Percentiles rank a stretch among this genome's conserved stretches.
These are phyloP conservation scores for Diaphora mendica DNA, from an alignment of 2,888 invertebrate species.

Conservation along the genomic window DNA sequence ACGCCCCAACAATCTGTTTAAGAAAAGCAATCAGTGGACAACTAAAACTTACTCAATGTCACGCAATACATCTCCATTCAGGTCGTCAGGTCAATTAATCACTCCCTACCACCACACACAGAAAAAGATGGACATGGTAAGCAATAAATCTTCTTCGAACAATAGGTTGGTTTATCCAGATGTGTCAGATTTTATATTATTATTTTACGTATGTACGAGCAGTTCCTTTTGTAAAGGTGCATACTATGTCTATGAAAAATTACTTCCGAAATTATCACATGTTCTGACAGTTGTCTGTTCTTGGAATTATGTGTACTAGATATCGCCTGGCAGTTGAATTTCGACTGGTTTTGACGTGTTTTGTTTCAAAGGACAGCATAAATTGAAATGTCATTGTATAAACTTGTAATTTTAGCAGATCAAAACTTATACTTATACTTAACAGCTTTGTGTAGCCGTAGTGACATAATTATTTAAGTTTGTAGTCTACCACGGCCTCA, in stretches of 20 bases:
- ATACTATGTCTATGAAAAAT: neutral
- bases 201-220: constrained; percentile 17
- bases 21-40: constrained; percentile 28
- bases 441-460: too few species aligned
- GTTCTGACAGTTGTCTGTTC: neutral
- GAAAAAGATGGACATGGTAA: constrained; percentile 27
- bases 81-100: constrained; percentile 44
- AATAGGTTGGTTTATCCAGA: constrained; percentile 37
- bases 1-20: constrained; percentile 21
- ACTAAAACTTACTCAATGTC: constrained; percentile 32
- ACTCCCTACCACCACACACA: constrained; percentile 24
- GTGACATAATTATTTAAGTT: too few species aligned
- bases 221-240: constrained; percentile 16
- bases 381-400: too few species aligned
- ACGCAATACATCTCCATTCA: constrained; percentile 21
- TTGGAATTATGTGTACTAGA: neutral
- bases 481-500: too few species aligned
- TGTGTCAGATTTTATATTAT: constrained; percentile 17
- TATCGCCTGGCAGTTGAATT: too few species aligned
- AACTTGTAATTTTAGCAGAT: too few species aligned
- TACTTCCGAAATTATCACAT: neutral
- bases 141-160: constrained; percentile 43
- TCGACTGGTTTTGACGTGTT: too few species aligned
- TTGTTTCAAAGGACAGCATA: too few species aligned
- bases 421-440: too few species aligned